Evolutionary conservation across 2,797 vertebrate species (phyloP), one percentile per base, ranked within the genome.

Genomic region (Acrossocheilus wenchowensis): DNA sequence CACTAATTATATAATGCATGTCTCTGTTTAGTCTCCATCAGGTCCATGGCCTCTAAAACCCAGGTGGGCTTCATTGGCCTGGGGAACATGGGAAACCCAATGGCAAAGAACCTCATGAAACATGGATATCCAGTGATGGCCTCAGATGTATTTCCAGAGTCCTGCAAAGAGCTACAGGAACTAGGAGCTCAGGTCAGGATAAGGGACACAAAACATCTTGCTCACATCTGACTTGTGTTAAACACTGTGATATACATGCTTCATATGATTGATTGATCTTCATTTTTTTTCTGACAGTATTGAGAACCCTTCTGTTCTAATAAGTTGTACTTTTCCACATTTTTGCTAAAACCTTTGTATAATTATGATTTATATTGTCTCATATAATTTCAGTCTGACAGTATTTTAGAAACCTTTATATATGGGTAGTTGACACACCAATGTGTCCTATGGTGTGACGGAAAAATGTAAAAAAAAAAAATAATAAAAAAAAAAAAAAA

Each of bases 11-110:
- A 17, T 66, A 39, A 34, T 62, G 69, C 1, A 86, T 86, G 79
- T 89, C 78, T 4, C 74, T 19, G 90, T 90, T 86, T 89, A 99
- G 98, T 96, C 87, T 97, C 94, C 93, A 95, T 94, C 88, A 97
- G 98, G 94, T 95, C 96, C 78, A 95, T 99, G 98, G 98, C 98
- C 93, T 99, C 98, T 75, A 99, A 99, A 94, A 99, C 98, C 74
- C 96, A 96, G 43, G 97, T 99, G 93, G 98, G 98, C 91, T 99
- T 99, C 89, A 84, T 99, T 92, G 98, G 98, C 62, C 93, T 99
- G 92, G 98, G 98, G 83, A 99, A 99, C 90, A 99, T 99, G 98
- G 98, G 98, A 89, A 99, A 97, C 92, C 98, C 98, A 87, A 99
- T 99, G 98, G 98, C 98, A 84, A 98, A 98, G 95, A 99, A 99